Evolutionary conservation across 2,113 vertebrate genomes (phyloP), one percentile per base, ranked within the genome.

Genomic region (Tychaedon coryphoeus): DNA sequence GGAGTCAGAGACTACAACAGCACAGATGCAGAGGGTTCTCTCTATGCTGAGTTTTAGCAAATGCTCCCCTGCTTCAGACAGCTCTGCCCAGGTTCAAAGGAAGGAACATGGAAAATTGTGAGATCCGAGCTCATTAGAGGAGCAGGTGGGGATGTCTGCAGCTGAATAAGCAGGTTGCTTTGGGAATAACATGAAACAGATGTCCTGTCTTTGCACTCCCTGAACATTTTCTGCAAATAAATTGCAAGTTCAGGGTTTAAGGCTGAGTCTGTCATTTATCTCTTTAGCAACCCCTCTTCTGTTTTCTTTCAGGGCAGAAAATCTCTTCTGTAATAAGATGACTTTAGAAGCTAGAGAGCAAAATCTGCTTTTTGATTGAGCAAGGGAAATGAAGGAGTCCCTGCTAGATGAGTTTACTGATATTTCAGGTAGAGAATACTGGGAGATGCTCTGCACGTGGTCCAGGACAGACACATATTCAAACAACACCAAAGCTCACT

Each of bases 161-260:
- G 94, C 92, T 92, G 86, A 97, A 93, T 89, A 94, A 93, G 91
- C 92, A 96, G 82, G 84, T 90, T 93, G 66, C 76, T 85, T 86
- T 94, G 90, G 88, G 75, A 90, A 88, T 94, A 92, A 93, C 79
- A 60, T 36, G 36, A 91, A 96, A 89, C 91, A 97, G 87, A 95
- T 96, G 93, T 80, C 93, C 94, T 88, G 86, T 33, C 90, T 95
- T 93, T 5, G 14, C 79, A 79, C 61, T n/a, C 76, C 36, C 66
- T 48, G 66, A 84, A 87, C 57, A 45, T 78, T 94, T 81, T 86
- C 92, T 79, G 82, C 82, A 93, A 94, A 84, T 89, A 95, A 96
- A 96, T 81, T 95, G 91, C 92, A 90, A 96, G 75, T 53, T 65
- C 88, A 76, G 60, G 51, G 70, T 74, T 94, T 92, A 87, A 94